A percentile compares a stretch with the other conserved stretches of the same genome.
These are phyloP conservation scores for Oncopeltus fasciatus DNA, from an alignment of 1,140 invertebrate genomes.

Conservation along the genomic window DNA sequence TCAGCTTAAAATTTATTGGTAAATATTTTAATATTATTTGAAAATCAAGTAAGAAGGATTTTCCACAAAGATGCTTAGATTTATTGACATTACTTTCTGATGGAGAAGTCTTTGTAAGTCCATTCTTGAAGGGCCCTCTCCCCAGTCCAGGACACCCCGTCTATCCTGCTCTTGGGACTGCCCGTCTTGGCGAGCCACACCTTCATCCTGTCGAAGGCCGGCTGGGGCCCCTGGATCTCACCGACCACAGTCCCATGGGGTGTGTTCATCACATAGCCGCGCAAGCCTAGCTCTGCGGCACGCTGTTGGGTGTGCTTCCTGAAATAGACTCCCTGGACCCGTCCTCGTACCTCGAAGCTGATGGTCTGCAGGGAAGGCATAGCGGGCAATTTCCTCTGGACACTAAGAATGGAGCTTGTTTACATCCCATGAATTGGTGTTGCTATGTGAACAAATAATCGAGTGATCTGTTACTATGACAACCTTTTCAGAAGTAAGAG, in stretches of 20 bases:
- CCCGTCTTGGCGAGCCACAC: constrained; percentile 42
- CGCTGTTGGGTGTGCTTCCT: constrained; percentile 44
- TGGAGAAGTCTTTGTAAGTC: not conserved
- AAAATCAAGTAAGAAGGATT: not conserved
- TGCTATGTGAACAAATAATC: too few species aligned
- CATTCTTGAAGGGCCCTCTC: constrained; percentile 19
- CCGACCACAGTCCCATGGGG: constrained; percentile 43
- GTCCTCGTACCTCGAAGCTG: constrained; percentile 42
- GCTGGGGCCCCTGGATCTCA: constrained; percentile 39
- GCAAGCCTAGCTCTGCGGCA: constrained; percentile 38
- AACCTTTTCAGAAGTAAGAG: too few species aligned
- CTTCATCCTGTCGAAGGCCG: constrained; percentile 42
- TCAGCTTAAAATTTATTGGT: too few species aligned
- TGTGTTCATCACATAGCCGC: constrained; percentile 54
- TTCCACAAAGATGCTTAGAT: not conserved
- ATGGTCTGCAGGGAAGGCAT: too few species aligned
- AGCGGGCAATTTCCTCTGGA: too few species aligned
- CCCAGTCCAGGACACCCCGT: constrained; percentile 38
- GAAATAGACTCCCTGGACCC: constrained; percentile 41
- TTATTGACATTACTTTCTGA: too few species aligned
- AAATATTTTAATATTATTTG: not conserved
- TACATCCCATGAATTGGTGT: too few species aligned
- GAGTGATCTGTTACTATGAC: too few species aligned
- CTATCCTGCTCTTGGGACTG: constrained; percentile 44
- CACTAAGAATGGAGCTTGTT: too few species aligned